Base-by-base conservation (phyloP, 2,888 invertebrate species). In the Lepidonotus clava region DNA sequence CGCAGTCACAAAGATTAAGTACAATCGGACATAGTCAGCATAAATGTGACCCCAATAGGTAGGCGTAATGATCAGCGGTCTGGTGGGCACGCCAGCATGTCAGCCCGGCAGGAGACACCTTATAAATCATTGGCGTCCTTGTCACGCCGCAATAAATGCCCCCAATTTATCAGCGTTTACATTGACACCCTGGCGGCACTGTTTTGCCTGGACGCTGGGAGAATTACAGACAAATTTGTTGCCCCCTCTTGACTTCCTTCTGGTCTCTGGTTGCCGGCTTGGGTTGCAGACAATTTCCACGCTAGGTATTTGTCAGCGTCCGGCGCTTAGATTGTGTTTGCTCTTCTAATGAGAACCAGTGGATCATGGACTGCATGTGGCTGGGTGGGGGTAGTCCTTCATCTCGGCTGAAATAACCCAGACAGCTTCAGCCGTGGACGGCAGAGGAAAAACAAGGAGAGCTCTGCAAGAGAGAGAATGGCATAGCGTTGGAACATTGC, bases 51-150 rank as follows among this genome's bases (percentile, higher is more conserved):
- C 46, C 46, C 8, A 46, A 46, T 46, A 46, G 46, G 46, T 46
- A 18, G 46, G 46, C 46, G 46, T 71, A 80, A 80, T 80, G 80
- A 80, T 80, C 80, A 80, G 28, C 18, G 38, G 38, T 76, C 76
- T 76, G 14, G 46, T 28, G 8, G 14, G 32, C 24, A 46, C 41
- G 24, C 24, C 41, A 28, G 6, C 24, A 41, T 34, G 80, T 80
- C 80, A 41, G 18, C 8, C 24, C 11, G 21, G 41, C 80, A 41
- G 80, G 46, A 80, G 80, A 80, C 28, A 38, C 46, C 5, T 5
- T 18, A 80, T 80, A 46, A 80, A 80, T 80, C 80, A 80, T 28
- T 14, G 34, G 46, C 32, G 8, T 14, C 46, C 8, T 1, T 80
- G 80, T 14, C 80, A 80, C 80, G 46, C 46, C 6, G 28, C 80